These are phyloP conservation scores for Porites australiensis DNA, from an alignment of 64 coral and sea anemone species.

Conservation along the genomic window DNA sequence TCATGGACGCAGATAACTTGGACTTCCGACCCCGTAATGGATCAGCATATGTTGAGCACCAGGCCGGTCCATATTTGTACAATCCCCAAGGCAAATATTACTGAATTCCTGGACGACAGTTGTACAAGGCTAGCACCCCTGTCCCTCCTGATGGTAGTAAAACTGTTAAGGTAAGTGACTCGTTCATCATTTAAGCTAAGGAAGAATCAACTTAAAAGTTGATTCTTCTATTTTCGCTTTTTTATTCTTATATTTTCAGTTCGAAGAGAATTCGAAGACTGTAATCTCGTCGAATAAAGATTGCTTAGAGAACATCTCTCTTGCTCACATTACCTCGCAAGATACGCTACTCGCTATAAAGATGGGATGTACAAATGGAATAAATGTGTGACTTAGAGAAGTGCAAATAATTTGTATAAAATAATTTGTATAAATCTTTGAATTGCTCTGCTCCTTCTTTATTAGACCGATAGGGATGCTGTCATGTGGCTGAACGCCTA, in stretches of 20 bases:
- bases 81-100: conserved; percentile 1
- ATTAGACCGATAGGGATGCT: conserved; percentile 30
- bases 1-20: conserved; percentile 62
- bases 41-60: conserved; percentile 18
- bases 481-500: conserved; percentile 87
- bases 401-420: background rate
- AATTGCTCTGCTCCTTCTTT: background rate
- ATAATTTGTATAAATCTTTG: background rate
- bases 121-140: conserved; percentile 64
- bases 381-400: background rate
- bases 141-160: conserved; percentile 44
- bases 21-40: conserved; percentile 41
- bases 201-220: no score
- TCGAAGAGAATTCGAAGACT: no score
- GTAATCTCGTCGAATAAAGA: no score
- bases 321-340: no score
- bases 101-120: conserved; percentile 66
- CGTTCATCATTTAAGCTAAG: no score
- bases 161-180: conserved; percentile 18
- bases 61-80: conserved; percentile 40
- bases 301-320: no score
- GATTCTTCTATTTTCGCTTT: background rate
- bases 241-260: no score
- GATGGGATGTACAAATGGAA: no score
- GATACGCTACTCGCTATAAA: no score